These are phyloP conservation scores for Calephelis virginiensis DNA, from an alignment of 1,140 invertebrate species.

Conservation along the genomic window DNA sequence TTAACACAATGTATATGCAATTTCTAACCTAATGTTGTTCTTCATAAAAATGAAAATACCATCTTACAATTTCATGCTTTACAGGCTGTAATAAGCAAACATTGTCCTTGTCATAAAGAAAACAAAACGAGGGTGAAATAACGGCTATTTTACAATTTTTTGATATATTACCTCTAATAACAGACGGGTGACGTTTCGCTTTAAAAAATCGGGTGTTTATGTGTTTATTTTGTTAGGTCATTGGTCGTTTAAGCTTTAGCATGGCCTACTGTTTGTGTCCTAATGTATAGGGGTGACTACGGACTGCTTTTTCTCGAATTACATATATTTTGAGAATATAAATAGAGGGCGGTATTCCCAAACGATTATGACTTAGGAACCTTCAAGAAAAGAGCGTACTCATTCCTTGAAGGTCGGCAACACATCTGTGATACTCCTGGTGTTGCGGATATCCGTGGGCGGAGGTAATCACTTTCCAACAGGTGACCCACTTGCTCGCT, in stretches of 20 bases:
- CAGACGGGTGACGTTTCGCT: constrained; percentile 49
- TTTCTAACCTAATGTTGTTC: neutral
- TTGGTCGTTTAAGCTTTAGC: constrained; percentile 45
- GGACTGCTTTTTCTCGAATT: neutral
- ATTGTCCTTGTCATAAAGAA: constrained; percentile 31
- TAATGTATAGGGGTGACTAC: neutral
- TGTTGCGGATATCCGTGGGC: too few species aligned
- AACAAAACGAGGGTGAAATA: constrained; percentile 53
- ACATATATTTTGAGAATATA: neutral
- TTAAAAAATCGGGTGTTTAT: constrained; percentile 55
- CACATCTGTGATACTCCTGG: too few species aligned
- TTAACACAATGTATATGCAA: neutral
- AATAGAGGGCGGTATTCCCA: too few species aligned
- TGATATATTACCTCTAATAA: constrained; percentile 74
- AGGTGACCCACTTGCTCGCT: too few species aligned
- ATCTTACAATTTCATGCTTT: neutral
- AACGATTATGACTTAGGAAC: too few species aligned
- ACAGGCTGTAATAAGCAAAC: constrained; percentile 20
- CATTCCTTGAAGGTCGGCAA: too few species aligned
- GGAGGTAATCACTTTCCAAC: too few species aligned
- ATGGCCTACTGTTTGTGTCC: constrained; percentile 23
- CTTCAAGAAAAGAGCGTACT: too few species aligned
- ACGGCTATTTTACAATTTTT: constrained; percentile 64
- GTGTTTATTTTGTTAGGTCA: constrained; percentile 51
- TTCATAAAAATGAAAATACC: neutral